phyloP scores from a whole-genome alignment of 2,888 invertebrate species.

The Tipula vernalis region DNA sequence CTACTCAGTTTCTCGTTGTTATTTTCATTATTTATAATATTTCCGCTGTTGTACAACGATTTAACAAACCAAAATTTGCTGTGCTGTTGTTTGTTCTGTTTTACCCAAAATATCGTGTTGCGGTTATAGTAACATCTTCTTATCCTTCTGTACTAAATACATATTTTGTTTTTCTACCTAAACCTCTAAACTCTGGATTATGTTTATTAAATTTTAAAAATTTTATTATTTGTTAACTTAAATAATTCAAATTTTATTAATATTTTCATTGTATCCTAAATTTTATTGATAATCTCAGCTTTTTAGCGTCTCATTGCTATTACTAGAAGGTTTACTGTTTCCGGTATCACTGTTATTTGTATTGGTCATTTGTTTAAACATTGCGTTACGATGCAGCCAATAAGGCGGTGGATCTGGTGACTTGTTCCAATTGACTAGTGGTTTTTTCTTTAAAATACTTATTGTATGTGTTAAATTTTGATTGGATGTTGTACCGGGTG shows the following conservation, averaged over 20 bases:
- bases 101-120: too few species aligned
- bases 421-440: constrained; percentile 25
- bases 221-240: neutral
- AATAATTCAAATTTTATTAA: neutral
- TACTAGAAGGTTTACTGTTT: neutral
- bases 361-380: constrained; percentile 32
- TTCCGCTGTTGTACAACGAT: too few species aligned
- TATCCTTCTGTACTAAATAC: too few species aligned
- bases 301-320: neutral
- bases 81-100: too few species aligned
- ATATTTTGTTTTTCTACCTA: neutral
- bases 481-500: neutral
- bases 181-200: neutral
- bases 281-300: neutral
- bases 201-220: neutral
- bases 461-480: neutral
- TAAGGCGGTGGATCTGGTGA: constrained; percentile 35
- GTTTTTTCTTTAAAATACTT: constrained; percentile 42
- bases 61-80: neutral
- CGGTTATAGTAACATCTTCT: too few species aligned
- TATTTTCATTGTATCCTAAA: neutral
- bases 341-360: neutral
- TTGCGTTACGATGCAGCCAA: constrained; percentile 37
- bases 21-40: neutral
- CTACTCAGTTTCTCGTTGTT: neutral